These are phyloP conservation scores for Platerodrilus igneus DNA, from an alignment of 2,888 invertebrate genomes.

Conservation along the genomic window DNA sequence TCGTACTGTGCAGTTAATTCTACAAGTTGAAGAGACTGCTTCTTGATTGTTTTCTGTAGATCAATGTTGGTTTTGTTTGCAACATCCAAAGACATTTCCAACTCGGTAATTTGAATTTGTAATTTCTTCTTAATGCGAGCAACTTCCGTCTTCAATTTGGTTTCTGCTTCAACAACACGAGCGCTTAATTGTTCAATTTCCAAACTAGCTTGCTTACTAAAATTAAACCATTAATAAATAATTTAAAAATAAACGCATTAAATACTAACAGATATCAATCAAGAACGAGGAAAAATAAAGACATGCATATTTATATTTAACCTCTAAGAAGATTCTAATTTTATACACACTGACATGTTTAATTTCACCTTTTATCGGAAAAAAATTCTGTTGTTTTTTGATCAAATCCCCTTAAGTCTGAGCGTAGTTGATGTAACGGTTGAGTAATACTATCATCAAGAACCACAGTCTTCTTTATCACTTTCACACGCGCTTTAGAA, in stretches of 20 bases:
- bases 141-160: constrained; percentile 92
- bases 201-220: constrained; percentile 94
- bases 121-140: constrained; percentile 98
- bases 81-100: constrained; percentile 94
- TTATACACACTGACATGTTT: constrained; percentile 24
- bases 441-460: constrained; percentile 56
- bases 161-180: constrained; percentile 94
- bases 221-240: constrained; percentile 32
- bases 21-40: constrained; percentile 85
- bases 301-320: constrained; percentile 25
- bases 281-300: constrained; percentile 3
- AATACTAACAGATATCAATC: constrained; percentile 5
- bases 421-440: constrained; percentile 57
- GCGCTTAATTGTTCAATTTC: constrained; percentile 95
- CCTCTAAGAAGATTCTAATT: constrained; percentile 6
- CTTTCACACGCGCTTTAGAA: constrained; percentile 40
- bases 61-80: constrained; percentile 98
- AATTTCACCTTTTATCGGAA: constrained; percentile 61
- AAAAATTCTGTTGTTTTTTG: constrained; percentile 56
- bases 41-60: constrained; percentile 96
- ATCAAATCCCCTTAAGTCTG: constrained; percentile 61
- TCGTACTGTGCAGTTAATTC: constrained; percentile 95
- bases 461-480: constrained; percentile 47
- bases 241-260: constrained; percentile 5
- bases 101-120: constrained; percentile 94